Base-by-base conservation (phyloP, 2,797 vertebrate species). In the Sebastes ruberrimus region DNA sequence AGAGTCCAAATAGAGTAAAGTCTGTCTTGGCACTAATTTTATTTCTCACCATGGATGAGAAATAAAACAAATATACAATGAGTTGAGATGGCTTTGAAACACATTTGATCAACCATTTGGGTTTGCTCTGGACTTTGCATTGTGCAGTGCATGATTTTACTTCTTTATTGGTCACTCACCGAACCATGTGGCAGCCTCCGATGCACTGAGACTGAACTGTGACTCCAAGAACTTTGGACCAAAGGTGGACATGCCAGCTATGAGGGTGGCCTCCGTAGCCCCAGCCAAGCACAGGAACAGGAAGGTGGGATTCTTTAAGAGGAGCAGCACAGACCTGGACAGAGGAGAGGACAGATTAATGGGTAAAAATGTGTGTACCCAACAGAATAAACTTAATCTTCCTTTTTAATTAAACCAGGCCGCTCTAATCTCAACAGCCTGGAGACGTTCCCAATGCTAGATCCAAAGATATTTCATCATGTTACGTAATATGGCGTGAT, bases 221-320 rank as follows among this genome's bases (percentile, higher is more conserved):
- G 98, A 97, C 93, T 99, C 98, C 27, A 99, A 90, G 90, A 98
- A 98, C 93, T 99, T 99, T 85, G 98, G 98, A 2, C 98, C 97
- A 16, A 99, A 99, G 0, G 98, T 99, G 77, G 98, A 99, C 97
- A 99, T 97, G 78, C 97, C 97, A 0, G 97, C 96, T 3, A 99
- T 97, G 59, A 99, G 97, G 0, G 97, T 98, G 25, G 98, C 97
- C 89, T 99, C 98, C 0, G 97, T 97, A 0, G 98, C 98, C 65
- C 98, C 98, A 0, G 98, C 97, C 82, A 99, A 93, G 86, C 98
- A 99, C 62, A 99, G 95, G 88, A 97, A 97, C 82, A 98, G 92
- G 95, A 99, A 99, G 0, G 97, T 95, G 28, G 97, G 96, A 73
- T 99, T 99, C 93, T 95, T 98, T 62, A 99, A 82, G 16, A 99